Evolutionary conservation across 2,888 invertebrate genomes (phyloP).

Genomic region (Strigamia crassipes): DNA sequence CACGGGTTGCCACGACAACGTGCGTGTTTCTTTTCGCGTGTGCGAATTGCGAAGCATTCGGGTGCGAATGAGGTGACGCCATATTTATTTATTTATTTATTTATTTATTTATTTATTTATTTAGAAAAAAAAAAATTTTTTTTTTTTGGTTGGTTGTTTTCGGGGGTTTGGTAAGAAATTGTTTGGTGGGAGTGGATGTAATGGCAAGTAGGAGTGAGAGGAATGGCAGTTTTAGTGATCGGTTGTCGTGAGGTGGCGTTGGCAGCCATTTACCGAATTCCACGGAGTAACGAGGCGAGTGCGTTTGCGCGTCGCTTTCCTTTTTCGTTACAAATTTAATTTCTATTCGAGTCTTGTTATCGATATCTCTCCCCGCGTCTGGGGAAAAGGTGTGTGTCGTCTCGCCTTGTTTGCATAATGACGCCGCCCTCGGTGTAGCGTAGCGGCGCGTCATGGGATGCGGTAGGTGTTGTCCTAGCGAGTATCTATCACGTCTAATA

Average conservation of each 20-base stretch:
- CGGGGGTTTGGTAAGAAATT: no score
- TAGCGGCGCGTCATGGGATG: not conserved
- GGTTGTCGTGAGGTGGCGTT: not conserved
- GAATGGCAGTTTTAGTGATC: not conserved
- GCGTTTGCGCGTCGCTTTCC: conserved; percentile 1
- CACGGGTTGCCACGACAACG: not conserved
- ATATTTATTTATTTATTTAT: not conserved
- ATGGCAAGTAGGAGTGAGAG: not conserved
- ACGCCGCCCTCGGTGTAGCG: not conserved
- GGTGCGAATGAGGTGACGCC: not conserved
- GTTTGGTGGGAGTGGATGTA: not conserved
- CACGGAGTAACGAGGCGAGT: not conserved
- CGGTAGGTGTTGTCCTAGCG: not conserved
- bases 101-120: not conserved
- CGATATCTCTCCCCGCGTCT: conserved; percentile 12
- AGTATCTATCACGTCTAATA: conserved; percentile 14
- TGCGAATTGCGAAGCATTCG: no score
- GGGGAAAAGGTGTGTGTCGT: conserved; percentile 15
- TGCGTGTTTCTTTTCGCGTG: not conserved
- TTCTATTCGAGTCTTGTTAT: conserved; percentile 35
- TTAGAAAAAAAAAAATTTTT: no score
- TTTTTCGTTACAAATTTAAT: conserved; percentile 33
- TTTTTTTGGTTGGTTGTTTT: not conserved
- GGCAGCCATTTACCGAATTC: conserved; percentile 13
- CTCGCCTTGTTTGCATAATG: conserved; percentile 28